A percentile compares a stretch with the other conserved stretches of the same genome.
phyloP scores from a whole-genome alignment of 2,797 vertebrate species.

The Limnodromus scolopaceus region DNA sequence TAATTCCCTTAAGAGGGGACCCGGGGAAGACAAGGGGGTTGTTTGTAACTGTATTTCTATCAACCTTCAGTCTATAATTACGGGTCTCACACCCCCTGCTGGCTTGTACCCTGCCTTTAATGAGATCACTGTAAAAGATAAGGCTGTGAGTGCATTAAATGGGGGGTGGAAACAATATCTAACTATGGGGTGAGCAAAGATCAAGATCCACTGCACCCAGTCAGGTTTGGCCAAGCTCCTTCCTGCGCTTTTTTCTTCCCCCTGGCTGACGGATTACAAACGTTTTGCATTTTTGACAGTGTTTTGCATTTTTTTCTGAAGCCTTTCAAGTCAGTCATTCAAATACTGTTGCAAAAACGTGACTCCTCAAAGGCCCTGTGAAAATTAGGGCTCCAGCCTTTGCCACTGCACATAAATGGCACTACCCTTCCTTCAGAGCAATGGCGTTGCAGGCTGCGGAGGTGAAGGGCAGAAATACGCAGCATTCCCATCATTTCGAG shows the following conservation, averaged over 20 bases:
- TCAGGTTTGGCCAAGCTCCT: neutral
- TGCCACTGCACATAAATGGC: neutral
- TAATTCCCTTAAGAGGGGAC: neutral
- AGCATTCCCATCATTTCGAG: neutral
- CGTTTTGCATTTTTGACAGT: neutral
- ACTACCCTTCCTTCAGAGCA: neutral
- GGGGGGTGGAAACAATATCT: neutral
- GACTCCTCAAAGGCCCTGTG: neutral
- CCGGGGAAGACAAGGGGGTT: constrained; percentile 12
- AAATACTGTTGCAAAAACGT: neutral
- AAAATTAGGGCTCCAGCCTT: neutral
- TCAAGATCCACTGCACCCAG: neutral
- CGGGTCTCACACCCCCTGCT: constrained; percentile 48
- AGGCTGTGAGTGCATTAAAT: constrained; percentile 25
- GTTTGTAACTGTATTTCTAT: constrained; percentile 19
- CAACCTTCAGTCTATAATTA: neutral
- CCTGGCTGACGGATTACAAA: neutral
- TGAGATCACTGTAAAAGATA: constrained; percentile 29
- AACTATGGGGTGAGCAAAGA: constrained; percentile 18
- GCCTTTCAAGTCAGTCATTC: neutral
- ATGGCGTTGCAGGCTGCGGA: neutral
- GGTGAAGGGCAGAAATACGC: constrained; percentile 5
- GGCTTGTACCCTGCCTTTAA: constrained; percentile 48
- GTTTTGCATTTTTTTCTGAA: constrained; percentile 4
- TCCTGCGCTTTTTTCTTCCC: neutral